Percentiles rank a stretch among this genome's conserved stretches.
phyloP scores from a whole-genome alignment of 2,797 vertebrate species.

The Clarias pachynema region DNA sequence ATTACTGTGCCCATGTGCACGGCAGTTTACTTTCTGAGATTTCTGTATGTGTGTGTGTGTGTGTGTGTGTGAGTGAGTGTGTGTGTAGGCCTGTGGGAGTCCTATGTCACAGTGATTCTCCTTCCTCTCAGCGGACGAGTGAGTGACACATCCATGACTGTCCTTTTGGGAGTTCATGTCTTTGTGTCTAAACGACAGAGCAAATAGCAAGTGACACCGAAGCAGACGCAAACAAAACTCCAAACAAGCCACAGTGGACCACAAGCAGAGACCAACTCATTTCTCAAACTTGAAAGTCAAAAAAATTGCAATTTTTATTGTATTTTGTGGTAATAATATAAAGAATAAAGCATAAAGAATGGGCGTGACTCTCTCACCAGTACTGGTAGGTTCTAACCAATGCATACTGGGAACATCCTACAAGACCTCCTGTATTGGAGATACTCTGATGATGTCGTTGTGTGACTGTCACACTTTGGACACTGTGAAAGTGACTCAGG shows the following conservation, averaged over 20 bases:
- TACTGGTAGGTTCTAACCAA: no score
- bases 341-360: not conserved
- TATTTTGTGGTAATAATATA: not conserved
- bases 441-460: no score
- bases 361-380: no score
- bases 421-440: no score
- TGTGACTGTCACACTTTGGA: no score
- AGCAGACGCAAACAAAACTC: slow-evolving; percentile 17
- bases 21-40: slow-evolving; percentile 47
- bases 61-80: slow-evolving; percentile 11
- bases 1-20: not conserved
- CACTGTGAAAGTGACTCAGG: no score
- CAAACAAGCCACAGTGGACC: not conserved
- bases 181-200: slow-evolving; percentile 34
- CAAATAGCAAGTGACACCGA: slow-evolving; percentile 14
- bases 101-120: slow-evolving; percentile 29
- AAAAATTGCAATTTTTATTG: not conserved
- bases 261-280: not conserved
- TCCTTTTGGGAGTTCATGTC: slow-evolving; percentile 44
- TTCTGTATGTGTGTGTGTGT: slow-evolving; percentile 19
- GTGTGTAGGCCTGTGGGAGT: slow-evolving; percentile 2
- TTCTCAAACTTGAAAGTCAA: not conserved
- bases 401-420: no score
- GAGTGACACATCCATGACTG: slow-evolving; percentile 39
- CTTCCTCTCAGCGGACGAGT: slow-evolving; percentile 31